Conservation (phyloP, 2,113 vertebrate species). For the Lasiurus borealis region DNA sequence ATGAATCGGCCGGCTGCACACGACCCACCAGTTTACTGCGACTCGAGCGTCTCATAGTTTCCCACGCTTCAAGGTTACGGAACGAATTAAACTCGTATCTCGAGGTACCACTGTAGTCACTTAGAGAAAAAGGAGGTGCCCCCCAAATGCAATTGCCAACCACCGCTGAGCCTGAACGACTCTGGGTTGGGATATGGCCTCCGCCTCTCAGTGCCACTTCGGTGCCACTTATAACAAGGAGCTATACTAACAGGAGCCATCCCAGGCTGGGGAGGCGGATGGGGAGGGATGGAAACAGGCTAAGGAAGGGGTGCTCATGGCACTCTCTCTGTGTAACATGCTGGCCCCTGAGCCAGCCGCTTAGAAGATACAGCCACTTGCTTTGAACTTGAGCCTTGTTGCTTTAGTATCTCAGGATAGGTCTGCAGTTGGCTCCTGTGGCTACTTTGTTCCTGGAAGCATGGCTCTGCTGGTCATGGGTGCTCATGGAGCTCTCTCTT, state of each 20-base stretch:
- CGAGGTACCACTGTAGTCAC: too few species aligned
- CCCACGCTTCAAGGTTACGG: too few species aligned
- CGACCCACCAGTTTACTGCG: too few species aligned
- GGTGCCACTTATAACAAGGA: neutral
- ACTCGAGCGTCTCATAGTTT: too few species aligned
- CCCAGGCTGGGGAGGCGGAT: neutral
- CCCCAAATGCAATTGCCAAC: neutral
- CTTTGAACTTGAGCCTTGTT: neutral
- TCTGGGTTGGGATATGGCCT: neutral
- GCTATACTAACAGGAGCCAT: neutral
- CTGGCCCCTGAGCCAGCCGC: neutral
- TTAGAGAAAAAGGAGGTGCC: neutral
- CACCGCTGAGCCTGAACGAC: neutral
- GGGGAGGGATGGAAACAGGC: neutral
- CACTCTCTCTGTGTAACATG: fast-evolving
- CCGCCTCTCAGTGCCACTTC: neutral
- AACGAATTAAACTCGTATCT: too few species aligned
- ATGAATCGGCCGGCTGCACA: too few species aligned
- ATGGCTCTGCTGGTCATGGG: neutral
- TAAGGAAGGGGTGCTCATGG: neutral
- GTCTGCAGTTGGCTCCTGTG: neutral
- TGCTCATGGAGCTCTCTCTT: too few species aligned
- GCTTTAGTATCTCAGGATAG: neutral
- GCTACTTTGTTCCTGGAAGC: neutral
- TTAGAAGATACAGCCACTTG: neutral